Evolutionary conservation across 2,888 invertebrate species (phyloP).

Genomic region (Meganola albula): DNA sequence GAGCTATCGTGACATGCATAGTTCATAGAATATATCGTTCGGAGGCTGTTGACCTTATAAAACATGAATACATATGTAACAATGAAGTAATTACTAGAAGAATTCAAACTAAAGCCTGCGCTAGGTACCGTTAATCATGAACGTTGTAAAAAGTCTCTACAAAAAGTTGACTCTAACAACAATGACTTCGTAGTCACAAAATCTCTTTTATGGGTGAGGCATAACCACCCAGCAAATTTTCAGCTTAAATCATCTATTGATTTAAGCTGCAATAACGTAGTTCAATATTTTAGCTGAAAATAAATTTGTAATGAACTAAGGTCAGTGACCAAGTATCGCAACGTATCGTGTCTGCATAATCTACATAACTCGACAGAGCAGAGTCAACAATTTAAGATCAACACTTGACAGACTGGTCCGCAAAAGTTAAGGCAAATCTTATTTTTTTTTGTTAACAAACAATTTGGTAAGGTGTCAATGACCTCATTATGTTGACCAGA

Average conservation of each 20-base stretch:
- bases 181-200: constrained; percentile 22
- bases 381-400: constrained; percentile 58
- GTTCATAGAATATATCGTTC: constrained; percentile 50
- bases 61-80: constrained; percentile 49
- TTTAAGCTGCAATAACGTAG: too few relatives aligned
- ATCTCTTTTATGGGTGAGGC: too few relatives aligned
- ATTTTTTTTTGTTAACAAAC: constrained; percentile 30
- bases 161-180: constrained; percentile 37
- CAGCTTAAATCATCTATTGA: too few relatives aligned
- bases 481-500: constrained; percentile 26
- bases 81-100: constrained; percentile 53
- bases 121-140: constrained; percentile 43
- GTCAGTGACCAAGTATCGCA: constrained; percentile 66
- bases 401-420: constrained; percentile 62
- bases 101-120: constrained; percentile 40
- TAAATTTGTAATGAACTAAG: constrained; percentile 41
- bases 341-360: constrained; percentile 61
- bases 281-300: constrained; percentile 41
- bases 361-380: constrained; percentile 73
- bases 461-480: constrained; percentile 40
- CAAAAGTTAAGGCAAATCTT: constrained; percentile 48
- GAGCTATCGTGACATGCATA: constrained; percentile 46
- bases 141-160: constrained; percentile 33
- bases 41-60: constrained; percentile 54
- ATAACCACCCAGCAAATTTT: too few relatives aligned